Conservation (phyloP, 2,113 vertebrate species). For the Pyxicephalus adspersus region DNA sequence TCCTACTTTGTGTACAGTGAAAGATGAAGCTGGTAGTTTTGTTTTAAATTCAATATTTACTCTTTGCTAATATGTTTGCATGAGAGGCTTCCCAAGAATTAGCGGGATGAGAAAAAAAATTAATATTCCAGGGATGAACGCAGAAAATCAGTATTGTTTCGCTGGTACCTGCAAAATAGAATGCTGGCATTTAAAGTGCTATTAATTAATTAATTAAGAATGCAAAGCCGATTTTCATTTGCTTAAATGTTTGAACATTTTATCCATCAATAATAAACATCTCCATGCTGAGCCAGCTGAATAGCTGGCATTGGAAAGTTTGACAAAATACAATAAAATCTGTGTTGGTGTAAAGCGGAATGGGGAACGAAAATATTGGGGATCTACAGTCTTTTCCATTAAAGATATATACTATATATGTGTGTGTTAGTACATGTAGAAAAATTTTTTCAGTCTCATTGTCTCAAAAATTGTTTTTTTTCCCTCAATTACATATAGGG, state of each 20-base stretch:
- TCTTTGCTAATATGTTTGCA: conserved; percentile 95
- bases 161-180: conserved; percentile 99
- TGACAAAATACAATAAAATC: conserved; percentile 58
- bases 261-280: conserved; percentile 83
- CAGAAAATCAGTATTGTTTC: conserved; percentile 86
- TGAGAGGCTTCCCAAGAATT: conserved; percentile 85
- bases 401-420: too few relatives aligned
- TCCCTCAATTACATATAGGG: too few relatives aligned
- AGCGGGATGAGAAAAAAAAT: conserved; percentile 79
- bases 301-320: conserved; percentile 74
- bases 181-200: conserved; percentile 94
- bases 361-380: too few relatives aligned
- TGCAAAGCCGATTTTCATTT: conserved; percentile 87
- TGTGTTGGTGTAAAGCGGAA: conserved; percentile 54
- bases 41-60: conserved; percentile 99
- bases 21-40: conserved; percentile 90
- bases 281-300: conserved; percentile 69
- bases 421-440: too few relatives aligned
- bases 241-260: conserved; percentile 89
- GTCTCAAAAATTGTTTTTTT: too few relatives aligned
- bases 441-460: too few relatives aligned
- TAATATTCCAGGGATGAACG: conserved; percentile 85
- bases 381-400: too few relatives aligned
- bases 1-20: conserved; percentile 85
- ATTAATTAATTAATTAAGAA: conserved; percentile 98